Evolutionary conservation across 2,797 vertebrate genomes (phyloP).

Genomic region (Hirundo rustica): DNA sequence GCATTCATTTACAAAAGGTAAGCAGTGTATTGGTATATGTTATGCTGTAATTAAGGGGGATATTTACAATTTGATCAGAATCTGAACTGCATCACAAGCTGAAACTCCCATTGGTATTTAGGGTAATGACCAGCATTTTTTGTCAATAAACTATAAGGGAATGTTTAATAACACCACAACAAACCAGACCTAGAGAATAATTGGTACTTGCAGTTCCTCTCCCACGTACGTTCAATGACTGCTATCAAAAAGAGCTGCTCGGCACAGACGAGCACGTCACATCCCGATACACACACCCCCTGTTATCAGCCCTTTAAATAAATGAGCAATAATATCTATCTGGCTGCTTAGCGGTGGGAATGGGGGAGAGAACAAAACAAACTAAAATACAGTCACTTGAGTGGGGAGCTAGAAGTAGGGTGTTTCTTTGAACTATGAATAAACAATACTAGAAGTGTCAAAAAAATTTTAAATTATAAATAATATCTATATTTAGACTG

Average conservation of each 20-base stretch:
- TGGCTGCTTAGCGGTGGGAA: background rate
- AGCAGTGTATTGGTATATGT: background rate
- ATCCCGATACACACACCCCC: background rate
- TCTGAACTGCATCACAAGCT: background rate
- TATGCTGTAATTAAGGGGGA: background rate
- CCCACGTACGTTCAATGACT: background rate
- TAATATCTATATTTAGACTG: background rate
- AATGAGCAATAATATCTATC: background rate
- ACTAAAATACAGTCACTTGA: background rate
- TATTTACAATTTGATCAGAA: slow-evolving; percentile 20
- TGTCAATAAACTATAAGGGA: background rate
- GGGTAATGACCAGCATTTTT: background rate
- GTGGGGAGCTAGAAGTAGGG: background rate
- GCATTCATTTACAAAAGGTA: background rate
- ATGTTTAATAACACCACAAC: slow-evolving; percentile 3
- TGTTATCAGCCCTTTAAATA: background rate
- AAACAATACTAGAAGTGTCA: background rate
- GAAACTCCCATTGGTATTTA: background rate
- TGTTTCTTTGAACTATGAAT: background rate
- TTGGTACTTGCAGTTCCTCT: background rate
- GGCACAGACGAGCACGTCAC: background rate
- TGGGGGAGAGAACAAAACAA: background rate
- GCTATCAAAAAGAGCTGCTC: background rate
- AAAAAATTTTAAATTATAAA: background rate
- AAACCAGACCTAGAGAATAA: background rate